Conservation (phyloP, 1,140 invertebrate genomes). For the Drosophila takahashii region DNA sequence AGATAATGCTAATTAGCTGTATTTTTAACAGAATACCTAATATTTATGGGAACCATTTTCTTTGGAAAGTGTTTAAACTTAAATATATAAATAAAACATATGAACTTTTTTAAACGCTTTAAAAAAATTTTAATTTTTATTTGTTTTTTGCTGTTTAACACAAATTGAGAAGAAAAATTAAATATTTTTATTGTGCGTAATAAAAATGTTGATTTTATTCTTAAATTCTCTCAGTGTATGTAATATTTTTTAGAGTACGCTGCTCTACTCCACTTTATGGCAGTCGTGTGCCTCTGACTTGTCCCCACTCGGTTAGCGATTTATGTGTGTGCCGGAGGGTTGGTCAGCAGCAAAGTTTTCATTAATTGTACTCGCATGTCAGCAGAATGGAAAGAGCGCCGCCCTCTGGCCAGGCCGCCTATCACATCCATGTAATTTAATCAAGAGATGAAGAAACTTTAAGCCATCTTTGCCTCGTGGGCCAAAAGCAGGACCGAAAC, state of each 20-base stretch:
- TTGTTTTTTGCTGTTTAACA: too few relatives aligned
- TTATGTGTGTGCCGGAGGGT: conserved; percentile 52
- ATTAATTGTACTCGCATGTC: conserved; percentile 64
- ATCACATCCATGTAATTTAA: conserved; percentile 72
- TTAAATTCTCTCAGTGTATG: background rate
- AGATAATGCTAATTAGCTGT: too few relatives aligned
- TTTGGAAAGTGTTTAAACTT: too few relatives aligned
- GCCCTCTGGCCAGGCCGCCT: conserved; percentile 13
- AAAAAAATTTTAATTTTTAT: too few relatives aligned
- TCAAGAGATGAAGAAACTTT: conserved; percentile 72
- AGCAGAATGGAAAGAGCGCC: conserved; percentile 33
- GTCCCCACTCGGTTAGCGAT: conserved; percentile 58
- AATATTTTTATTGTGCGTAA: too few relatives aligned
- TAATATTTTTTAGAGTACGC: conserved; percentile 21
- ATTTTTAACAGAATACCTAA: too few relatives aligned
- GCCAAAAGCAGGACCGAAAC: conserved; percentile 51
- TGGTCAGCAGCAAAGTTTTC: conserved; percentile 59
- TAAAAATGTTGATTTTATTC: too few relatives aligned
- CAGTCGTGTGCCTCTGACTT: conserved; percentile 45
- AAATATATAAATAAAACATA: too few relatives aligned
- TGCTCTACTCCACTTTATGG: conserved; percentile 59
- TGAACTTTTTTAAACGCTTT: too few relatives aligned
- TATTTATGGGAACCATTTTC: too few relatives aligned
- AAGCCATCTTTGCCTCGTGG: conserved; percentile 49
- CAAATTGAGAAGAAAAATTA: too few relatives aligned